Evolutionary conservation across 2,113 vertebrate species (phyloP), one percentile per base, ranked within the genome.

Genomic region (Solea solea): DNA sequence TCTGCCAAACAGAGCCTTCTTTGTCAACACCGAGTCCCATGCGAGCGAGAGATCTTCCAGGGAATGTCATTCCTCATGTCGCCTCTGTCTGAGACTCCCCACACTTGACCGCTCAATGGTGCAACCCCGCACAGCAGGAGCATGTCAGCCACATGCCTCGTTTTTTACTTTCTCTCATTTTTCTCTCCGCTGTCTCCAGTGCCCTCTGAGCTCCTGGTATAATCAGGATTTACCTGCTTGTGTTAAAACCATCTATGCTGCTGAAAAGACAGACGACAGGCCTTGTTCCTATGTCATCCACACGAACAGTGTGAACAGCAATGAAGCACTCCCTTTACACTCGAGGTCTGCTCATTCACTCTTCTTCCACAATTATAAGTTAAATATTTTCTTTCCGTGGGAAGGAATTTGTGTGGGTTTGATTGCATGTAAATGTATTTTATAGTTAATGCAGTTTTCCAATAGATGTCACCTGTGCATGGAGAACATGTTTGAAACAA

Each of bases 1-100:
- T 75, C 78, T 85, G 81, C 73, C 82, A 90, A 87, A 87, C 83
- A 70, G 80, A 80, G 75, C 66, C 64, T 76, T 83, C 85, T 89
- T 86, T 90, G 85, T 89, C 79, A 81, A 83, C 59, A 69, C 50
- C 48, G 41, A 49, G 74, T 89, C 86, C 79, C 84, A 71, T 75
- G 81, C 82, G 84, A 85, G 82, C 28, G 64, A 78, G 69, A 81
- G 78, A 77, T 83, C 77, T 81, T 87, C 78, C 66, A 68, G 62
- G 81, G 78, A 76, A 85, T 80, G 75, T 86, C 85, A 83, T 88
- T 82, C 81, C 64, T 82, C 77, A 88, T 76, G 75, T 76, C 76
- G 80, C 80, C 63, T 72, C 72, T 70, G 80, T 76, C 76, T 80
- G 28, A 58, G 79, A 65, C 75, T 81, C 74, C 69, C 81, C 79